Base-by-base conservation (phyloP, 2,888 invertebrate species). In the Callinectes sapidus region DNA sequence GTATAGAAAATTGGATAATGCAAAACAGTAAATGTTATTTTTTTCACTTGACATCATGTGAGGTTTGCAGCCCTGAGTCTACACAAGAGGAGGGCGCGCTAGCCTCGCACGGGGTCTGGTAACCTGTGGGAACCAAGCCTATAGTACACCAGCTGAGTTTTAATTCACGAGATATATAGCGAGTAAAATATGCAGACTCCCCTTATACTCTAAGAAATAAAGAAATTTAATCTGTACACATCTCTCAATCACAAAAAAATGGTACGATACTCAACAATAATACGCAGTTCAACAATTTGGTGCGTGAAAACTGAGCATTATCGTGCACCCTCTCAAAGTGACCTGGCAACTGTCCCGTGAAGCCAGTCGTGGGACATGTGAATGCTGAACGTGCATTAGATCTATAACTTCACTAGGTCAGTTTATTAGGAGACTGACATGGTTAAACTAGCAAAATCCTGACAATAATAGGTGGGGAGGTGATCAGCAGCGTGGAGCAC, bases 41-140 rank as follows among this genome's bases (percentile, higher is more conserved):
- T 81, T 81, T 35, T 35, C 8, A 81, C 14, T 32, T 35, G 16
- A 14, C 13, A 81, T 16, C 8, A 8, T 13, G 1, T 16, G 35
- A 35, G 81, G 81, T 81, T 81, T 81, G 81, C 81, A 35, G 81
- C 81, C 81, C 81, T 81, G 81, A 32, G 71, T 35, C 35, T 71
- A 28, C 71, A 71, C 71, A 71, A 61, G 61, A 61, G 61, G 61
- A 61, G 61, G 61, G 61, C 61, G 61, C 61, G 71, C 71, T 81
- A 81, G 81, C 81, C 81, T 81, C 81, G 81, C 81, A 81, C 81
- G 81, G 81, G 81, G 81, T n/a, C 81, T 35, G 32, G 81, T 81
- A 35, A 81, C 81, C 32, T 81, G 81, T 81, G 81, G 32, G 81
- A 35, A 35, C 32, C 81, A 81, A 81, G 81, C 81, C 81, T 81